Conservation (phyloP, 2,797 vertebrate species). For the Eulemur coronatus region DNA sequence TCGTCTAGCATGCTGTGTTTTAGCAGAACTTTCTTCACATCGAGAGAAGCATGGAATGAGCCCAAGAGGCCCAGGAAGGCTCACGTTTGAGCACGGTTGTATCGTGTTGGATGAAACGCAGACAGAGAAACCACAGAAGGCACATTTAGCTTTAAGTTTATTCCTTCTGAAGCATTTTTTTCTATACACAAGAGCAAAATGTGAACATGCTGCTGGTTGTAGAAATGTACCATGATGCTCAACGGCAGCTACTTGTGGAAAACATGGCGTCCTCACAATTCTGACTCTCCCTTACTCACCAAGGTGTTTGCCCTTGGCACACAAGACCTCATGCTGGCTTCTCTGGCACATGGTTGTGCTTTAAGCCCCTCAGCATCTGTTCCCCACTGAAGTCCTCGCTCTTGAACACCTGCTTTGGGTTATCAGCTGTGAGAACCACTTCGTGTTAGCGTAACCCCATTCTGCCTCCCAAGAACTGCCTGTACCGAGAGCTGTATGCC, state of each 20-base stretch:
- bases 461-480: not conserved
- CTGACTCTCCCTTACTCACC: not conserved
- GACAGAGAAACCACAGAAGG: not conserved
- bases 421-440: not conserved
- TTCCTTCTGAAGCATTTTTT: not conserved
- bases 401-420: not conserved
- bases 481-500: not conserved
- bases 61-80: not conserved
- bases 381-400: not conserved
- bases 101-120: no score
- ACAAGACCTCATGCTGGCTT: not conserved
- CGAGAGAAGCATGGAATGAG: not conserved
- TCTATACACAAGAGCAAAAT: not conserved
- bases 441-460: not conserved
- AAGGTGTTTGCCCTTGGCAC: not conserved
- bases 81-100: not conserved
- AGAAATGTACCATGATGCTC: not conserved
- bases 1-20: not conserved
- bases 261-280: not conserved
- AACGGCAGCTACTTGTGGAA: not conserved
- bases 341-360: not conserved
- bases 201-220: not conserved
- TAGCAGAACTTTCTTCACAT: not conserved
- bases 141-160: not conserved
- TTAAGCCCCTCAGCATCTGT: not conserved